A percentile compares a stretch with the other conserved stretches of the same genome.
phyloP scores from a whole-genome alignment of 2,888 invertebrate species.

The Hemithea aestivaria region DNA sequence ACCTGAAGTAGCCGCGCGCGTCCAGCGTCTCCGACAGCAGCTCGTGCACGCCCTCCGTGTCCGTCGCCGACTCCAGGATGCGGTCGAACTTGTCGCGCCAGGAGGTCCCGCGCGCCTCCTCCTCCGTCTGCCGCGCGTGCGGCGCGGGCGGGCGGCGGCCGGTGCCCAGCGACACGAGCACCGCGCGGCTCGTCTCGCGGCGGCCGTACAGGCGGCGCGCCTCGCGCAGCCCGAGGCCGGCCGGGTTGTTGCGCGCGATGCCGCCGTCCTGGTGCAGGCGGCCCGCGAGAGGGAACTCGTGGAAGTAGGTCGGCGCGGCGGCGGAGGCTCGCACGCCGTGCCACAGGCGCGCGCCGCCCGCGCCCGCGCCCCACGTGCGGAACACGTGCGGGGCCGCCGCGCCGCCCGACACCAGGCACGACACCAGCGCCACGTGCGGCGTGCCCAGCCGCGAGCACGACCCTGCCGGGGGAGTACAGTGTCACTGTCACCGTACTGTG shows the following conservation, averaged over 20 bases:
- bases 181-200: constrained; percentile 87
- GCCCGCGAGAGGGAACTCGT: constrained; percentile 86
- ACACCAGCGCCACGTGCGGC: constrained; percentile 84
- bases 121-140: constrained; percentile 30
- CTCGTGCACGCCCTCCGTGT: constrained; percentile 90
- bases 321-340: constrained; percentile 93
- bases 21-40: constrained; percentile 87
- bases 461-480: too few relatives aligned
- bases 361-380: constrained; percentile 90
- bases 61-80: constrained; percentile 91
- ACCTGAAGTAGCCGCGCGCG: constrained; percentile 86
- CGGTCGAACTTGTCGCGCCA: constrained; percentile 84
- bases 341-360: constrained; percentile 85
- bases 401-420: constrained; percentile 84
- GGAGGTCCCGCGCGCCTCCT: constrained; percentile 79
- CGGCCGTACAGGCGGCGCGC: constrained; percentile 90
- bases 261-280: constrained; percentile 89
- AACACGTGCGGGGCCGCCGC: constrained; percentile 88
- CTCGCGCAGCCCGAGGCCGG: constrained; percentile 93
- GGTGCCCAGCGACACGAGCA: constrained; percentile 90
- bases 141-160: constrained; percentile 63
- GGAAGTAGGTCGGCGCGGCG: constrained; percentile 95
- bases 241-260: constrained; percentile 92
- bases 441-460: too few relatives aligned
- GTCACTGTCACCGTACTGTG: too few relatives aligned